These are phyloP conservation scores for Drosophila takahashii DNA, from an alignment of 1,140 invertebrate species.

Conservation along the genomic window DNA sequence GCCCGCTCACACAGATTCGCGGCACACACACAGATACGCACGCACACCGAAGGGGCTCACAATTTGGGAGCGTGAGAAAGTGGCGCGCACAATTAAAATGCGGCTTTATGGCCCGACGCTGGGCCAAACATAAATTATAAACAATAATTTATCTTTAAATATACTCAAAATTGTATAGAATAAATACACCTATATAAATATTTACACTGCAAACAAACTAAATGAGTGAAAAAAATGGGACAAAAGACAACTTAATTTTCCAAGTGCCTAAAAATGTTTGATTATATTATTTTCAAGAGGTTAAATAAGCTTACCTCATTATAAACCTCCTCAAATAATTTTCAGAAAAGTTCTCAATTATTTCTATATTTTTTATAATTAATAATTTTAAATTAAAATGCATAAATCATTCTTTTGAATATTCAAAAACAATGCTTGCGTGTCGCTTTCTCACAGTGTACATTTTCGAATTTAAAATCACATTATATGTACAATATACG, in stretches of 20 bases:
- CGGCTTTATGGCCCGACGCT: constrained; percentile 73
- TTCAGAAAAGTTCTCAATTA: not conserved
- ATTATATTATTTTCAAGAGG: no score
- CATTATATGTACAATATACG: constrained; percentile 20
- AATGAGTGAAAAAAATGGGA: not conserved
- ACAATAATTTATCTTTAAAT: constrained; percentile 78
- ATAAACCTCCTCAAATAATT: no score
- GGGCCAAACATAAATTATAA: constrained; percentile 76
- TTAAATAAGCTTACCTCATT: not conserved
- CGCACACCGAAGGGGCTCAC: constrained; percentile 13
- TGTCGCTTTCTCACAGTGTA: constrained; percentile 19
- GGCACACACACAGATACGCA: constrained; percentile 4
- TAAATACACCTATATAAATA: constrained; percentile 35
- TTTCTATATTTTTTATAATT: not conserved
- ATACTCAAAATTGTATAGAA: constrained; percentile 52
- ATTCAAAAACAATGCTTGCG: not conserved
- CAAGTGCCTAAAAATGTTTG: not conserved
- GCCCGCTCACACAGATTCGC: not conserved
- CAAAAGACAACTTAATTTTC: not conserved
- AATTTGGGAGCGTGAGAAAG: constrained; percentile 81
- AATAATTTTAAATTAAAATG: no score
- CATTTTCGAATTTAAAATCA: constrained; percentile 30
- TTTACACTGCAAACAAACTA: constrained; percentile 2
- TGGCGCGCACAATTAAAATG: constrained; percentile 79
- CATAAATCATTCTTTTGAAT: no score